These are phyloP conservation scores for Portevinia maculata DNA, from an alignment of 2,888 invertebrate genomes.

Conservation along the genomic window DNA sequence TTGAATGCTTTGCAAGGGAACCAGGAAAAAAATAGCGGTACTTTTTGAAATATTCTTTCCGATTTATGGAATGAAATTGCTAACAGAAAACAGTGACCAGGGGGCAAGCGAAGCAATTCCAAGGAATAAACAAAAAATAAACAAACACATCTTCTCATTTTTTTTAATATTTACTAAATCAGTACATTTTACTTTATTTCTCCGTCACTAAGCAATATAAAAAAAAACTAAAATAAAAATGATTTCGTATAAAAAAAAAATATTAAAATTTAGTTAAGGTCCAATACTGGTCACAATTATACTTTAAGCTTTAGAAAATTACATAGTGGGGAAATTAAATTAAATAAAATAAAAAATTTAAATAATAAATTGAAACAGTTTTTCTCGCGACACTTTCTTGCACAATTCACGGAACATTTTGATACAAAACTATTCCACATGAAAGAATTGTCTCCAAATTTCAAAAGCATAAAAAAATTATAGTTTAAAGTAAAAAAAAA, in stretches of 20 bases:
- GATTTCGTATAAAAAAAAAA: slow-evolving; percentile 39
- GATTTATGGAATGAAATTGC: too few species aligned
- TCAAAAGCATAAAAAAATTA: slow-evolving; percentile 11
- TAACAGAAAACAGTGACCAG: too few species aligned
- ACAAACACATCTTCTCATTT: slow-evolving; percentile 30
- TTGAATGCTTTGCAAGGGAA: too few species aligned
- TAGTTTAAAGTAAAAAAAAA: slow-evolving; percentile 13
- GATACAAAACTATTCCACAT: slow-evolving; percentile 70
- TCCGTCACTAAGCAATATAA: slow-evolving; percentile 35
- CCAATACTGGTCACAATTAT: slow-evolving; percentile 58
- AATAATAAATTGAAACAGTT: slow-evolving; percentile 37
- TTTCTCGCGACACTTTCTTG: slow-evolving; percentile 24
- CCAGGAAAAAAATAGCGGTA: too few species aligned
- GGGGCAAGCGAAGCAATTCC: too few species aligned
- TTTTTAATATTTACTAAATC: slow-evolving; percentile 57
- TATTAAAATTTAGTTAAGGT: slow-evolving; percentile 43
- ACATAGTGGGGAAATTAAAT: slow-evolving; percentile 16
- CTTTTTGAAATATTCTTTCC: too few species aligned
- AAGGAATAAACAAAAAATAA: too few species aligned
- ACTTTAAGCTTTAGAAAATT: slow-evolving; percentile 19
- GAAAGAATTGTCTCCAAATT: slow-evolving; percentile 47
- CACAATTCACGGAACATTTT: slow-evolving; percentile 64
- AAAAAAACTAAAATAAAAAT: slow-evolving; percentile 46
- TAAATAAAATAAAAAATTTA: slow-evolving; percentile 14
- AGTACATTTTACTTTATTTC: slow-evolving; percentile 68